Evolutionary conservation across 2,888 invertebrate species (phyloP).

Genomic region (Ornithoptera alexandrae): DNA sequence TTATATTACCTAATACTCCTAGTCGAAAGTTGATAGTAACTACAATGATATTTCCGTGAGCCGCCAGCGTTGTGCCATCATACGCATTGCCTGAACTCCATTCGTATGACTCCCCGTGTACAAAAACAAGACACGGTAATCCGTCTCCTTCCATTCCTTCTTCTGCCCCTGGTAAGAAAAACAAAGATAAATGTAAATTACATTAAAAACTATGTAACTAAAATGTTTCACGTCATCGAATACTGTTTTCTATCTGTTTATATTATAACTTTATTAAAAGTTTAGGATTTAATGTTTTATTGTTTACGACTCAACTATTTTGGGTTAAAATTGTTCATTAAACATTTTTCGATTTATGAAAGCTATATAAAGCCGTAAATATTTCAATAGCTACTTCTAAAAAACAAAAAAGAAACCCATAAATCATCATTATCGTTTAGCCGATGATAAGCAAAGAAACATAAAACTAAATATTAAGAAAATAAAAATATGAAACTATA

Average conservation of each 20-base stretch:
- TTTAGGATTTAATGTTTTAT: no score
- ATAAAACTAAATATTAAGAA: neutral
- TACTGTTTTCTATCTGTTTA: neutral
- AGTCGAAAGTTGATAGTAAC: conserved; percentile 95
- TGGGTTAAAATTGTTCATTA: no score
- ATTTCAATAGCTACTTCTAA: neutral
- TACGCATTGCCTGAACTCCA: conserved; percentile 99
- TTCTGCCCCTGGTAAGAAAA: conserved; percentile 48
- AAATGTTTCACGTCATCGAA: neutral
- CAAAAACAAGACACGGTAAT: conserved; percentile 91
- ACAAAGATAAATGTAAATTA: neutral
- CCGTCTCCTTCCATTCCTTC: conserved; percentile 73
- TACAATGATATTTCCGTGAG: conserved; percentile 93
- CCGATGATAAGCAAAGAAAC: neutral
- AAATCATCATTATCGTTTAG: neutral
- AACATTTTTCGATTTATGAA: neutral
- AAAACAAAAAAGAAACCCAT: neutral
- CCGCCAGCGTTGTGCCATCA: conserved; percentile 96
- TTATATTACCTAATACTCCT: conserved; percentile 88
- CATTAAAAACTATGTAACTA: neutral
- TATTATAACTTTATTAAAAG: no score
- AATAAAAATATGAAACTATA: neutral
- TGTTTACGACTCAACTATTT: no score
- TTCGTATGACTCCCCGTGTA: conserved; percentile 97
- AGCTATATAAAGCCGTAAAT: neutral